Percentiles rank a stretch among this genome's conserved stretches.
Evolutionary conservation across 2,888 invertebrate genomes (phyloP).

Genomic region (Sericinus montela): DNA sequence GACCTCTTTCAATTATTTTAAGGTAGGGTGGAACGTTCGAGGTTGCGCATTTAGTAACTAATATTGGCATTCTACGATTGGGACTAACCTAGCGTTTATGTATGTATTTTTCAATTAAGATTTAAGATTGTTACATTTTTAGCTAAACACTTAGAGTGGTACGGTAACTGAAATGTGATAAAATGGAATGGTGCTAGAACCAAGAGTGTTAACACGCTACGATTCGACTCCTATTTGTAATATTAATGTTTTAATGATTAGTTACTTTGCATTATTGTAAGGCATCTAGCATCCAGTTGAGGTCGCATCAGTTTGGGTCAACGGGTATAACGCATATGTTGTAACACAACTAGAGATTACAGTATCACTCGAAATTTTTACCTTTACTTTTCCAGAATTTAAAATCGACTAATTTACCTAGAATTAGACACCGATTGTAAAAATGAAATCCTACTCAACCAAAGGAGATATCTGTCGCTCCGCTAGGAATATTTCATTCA

Average conservation of each 20-base stretch:
- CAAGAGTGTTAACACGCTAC: conserved; percentile 79
- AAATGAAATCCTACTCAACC: conserved; percentile 65
- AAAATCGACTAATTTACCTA: conserved; percentile 69
- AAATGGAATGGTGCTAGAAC: conserved; percentile 80
- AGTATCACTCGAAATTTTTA: conserved; percentile 77
- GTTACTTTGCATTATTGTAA: conserved; percentile 72
- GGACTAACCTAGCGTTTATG: conserved; percentile 80
- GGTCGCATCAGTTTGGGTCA: conserved; percentile 64
- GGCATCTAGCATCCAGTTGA: conserved; percentile 74
- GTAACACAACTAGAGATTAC: conserved; percentile 66
- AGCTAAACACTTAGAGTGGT: conserved; percentile 80
- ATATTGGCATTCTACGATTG: conserved; percentile 80
- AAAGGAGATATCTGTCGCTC: conserved; percentile 52
- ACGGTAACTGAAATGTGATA: conserved; percentile 81
- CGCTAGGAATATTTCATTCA: conserved; percentile 48
- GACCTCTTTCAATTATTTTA: conserved; percentile 71
- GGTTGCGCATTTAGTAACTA: conserved; percentile 77
- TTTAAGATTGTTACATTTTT: conserved; percentile 80
- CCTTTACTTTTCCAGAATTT: conserved; percentile 63
- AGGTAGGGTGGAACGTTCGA: conserved; percentile 65
- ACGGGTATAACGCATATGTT: conserved; percentile 51
- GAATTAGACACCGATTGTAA: conserved; percentile 62
- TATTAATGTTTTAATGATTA: conserved; percentile 74
- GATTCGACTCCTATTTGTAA: conserved; percentile 78
- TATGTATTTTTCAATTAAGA: conserved; percentile 77